Evolutionary conservation across 2,113 vertebrate species (phyloP).

Genomic region (Choloepus hoffmanni): DNA sequence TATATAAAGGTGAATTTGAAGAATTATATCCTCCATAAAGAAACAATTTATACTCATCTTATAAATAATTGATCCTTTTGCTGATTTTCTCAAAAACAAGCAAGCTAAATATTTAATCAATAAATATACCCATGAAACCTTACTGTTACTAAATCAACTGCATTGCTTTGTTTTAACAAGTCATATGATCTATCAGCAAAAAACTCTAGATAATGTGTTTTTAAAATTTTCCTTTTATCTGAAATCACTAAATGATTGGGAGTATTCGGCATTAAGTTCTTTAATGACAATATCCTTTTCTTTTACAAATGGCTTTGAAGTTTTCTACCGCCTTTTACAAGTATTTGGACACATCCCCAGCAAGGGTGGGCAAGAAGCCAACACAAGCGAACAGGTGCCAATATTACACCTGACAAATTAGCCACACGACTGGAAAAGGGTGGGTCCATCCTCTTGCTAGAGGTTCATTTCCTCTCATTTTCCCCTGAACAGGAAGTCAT

Average conservation of each 20-base stretch:
- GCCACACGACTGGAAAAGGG: slow-evolving; percentile 97
- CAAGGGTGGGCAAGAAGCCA: slow-evolving; percentile 88
- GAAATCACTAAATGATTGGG: slow-evolving; percentile 76
- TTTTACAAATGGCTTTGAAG: slow-evolving; percentile 89
- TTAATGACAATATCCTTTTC: slow-evolving; percentile 85
- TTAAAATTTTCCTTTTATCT: slow-evolving; percentile 82
- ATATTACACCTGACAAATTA: slow-evolving; percentile 93
- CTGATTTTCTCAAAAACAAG: slow-evolving; percentile 33
- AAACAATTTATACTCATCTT: slow-evolving; percentile 16
- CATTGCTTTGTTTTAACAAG: slow-evolving; percentile 73
- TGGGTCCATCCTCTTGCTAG: slow-evolving; percentile 91
- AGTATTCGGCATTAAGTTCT: slow-evolving; percentile 75
- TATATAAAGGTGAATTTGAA: slow-evolving; percentile 2
- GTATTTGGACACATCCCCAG: slow-evolving; percentile 90
- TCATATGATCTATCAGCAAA: slow-evolving; percentile 64
- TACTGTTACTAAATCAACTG: slow-evolving; percentile 39
- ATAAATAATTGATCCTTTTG: not conserved
- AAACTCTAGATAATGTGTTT: slow-evolving; percentile 80
- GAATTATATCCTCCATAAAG: not conserved
- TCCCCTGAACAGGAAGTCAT: slow-evolving; percentile 93
- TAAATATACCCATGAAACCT: not conserved
- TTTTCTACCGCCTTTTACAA: slow-evolving; percentile 84
- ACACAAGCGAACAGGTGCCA: slow-evolving; percentile 92
- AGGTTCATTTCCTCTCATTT: slow-evolving; percentile 93
- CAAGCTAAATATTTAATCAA: not conserved